phyloP scores from a whole-genome alignment of 1,140 invertebrate species.

The Lordiphosa mommai region DNA sequence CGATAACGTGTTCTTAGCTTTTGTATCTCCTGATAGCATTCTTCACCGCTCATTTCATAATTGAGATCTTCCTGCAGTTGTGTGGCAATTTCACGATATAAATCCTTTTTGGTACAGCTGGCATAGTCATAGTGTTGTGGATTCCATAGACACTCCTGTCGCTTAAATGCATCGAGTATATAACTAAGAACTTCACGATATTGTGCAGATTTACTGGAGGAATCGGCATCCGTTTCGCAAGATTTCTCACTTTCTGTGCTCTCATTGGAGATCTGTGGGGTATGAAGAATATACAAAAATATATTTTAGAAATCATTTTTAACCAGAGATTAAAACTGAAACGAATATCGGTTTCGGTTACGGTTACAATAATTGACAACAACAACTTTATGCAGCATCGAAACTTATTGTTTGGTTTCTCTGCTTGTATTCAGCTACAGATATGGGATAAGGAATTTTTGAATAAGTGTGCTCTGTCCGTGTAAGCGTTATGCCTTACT shows the following conservation, averaged over 20 bases:
- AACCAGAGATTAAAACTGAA: too few species aligned
- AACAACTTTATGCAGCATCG: too few species aligned
- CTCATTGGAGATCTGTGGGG: slow-evolving; percentile 32
- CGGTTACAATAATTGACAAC: too few species aligned
- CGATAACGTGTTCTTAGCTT: slow-evolving; percentile 68
- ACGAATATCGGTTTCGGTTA: too few species aligned
- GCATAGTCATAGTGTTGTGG: slow-evolving; percentile 57
- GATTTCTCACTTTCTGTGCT: slow-evolving; percentile 58
- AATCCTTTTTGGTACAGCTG: slow-evolving; percentile 54
- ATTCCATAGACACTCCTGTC: slow-evolving; percentile 66
- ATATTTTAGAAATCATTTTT: too few species aligned
- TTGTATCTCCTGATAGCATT: slow-evolving; percentile 63
- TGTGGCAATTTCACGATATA: slow-evolving; percentile 53
- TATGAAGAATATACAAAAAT: too few species aligned
- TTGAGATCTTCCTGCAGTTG: slow-evolving; percentile 57
- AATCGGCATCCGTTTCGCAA: slow-evolving; percentile 60
- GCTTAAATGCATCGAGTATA: slow-evolving; percentile 53
- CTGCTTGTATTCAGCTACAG: too few species aligned
- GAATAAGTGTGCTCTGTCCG: too few species aligned
- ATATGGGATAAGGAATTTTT: too few species aligned
- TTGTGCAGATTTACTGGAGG: slow-evolving; percentile 47
- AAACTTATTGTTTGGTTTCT: too few species aligned
- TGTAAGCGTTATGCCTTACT: too few species aligned
- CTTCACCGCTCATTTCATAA: slow-evolving; percentile 58
- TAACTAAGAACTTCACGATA: slow-evolving; percentile 61